Base-by-base conservation (phyloP, 2,113 vertebrate species). In the Pelecanus crispus region DNA sequence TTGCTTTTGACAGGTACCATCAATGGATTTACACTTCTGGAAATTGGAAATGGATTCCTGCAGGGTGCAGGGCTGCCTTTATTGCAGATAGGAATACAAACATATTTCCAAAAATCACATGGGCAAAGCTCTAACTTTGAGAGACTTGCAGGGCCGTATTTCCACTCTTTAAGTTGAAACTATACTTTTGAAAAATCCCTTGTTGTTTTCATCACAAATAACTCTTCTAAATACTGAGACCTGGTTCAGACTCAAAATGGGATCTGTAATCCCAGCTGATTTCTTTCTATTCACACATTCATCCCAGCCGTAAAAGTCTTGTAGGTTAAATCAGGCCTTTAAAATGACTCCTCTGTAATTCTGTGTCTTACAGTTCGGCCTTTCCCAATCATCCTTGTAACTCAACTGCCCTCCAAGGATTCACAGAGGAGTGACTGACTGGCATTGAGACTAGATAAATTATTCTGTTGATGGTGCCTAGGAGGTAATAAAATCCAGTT, bases 401-500 rank as follows among this genome's bases (percentile, higher is more conserved):
- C 84, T 89, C 73, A 93, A 77, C 89, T 94, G 47, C 78, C 50
- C 91, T 91, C 94, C 78, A 45, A 89, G 91, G 91, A 91, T 72
- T 95, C 84, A 79, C 53, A 82, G 77, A 49, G 34, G 45, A 92
- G 62, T 70, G 71, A 92, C 87, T 89, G 81, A 80, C 85, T 89
- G 67, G 53, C 81, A 79, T 8, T 75, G 78, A 91, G 70, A 94
- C 66, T 63, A 90, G 75, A 93, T 79, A 85, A 95, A 94, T 88
- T 90, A 95, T 91, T 94, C 91, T 90, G 78, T 85, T 88, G 74
- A 58, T 73, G 62, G 62, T 88, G 71, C 71, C 87, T 58, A 70
- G 89, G 53, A 97, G 40, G 92, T 81, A 92, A 94, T 94, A 95
- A 95, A 94, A 95, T 75, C 61, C 70, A 87, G 81, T 91, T 62